Evolutionary conservation across 64 coral and sea anemone genomes (phyloP).

Genomic region (Exaiptasia diaphana): DNA sequence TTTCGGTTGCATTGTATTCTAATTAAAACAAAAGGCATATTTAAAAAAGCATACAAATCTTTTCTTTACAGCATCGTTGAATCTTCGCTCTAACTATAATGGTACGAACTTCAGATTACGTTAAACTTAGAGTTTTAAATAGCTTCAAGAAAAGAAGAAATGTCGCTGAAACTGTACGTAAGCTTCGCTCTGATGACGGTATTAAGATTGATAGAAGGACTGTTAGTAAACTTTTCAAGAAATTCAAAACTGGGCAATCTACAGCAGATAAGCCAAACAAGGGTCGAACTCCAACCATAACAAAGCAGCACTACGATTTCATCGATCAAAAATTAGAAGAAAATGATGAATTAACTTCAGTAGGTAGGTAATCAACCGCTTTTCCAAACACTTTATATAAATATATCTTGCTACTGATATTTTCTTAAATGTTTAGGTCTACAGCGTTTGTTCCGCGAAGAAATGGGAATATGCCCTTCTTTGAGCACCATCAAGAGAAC

Average conservation of each 20-base stretch:
- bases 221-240: conserved; percentile 4
- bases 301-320: neutral
- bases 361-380: conserved; percentile 8
- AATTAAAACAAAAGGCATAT: too few species aligned
- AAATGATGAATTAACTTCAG: conserved; percentile 13
- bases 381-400: neutral
- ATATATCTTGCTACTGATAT: neutral
- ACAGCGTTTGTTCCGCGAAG: neutral
- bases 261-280: neutral
- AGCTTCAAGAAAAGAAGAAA: neutral
- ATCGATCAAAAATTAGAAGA: conserved; percentile 1
- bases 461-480: neutral
- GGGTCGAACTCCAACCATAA: neutral
- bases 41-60: too few species aligned
- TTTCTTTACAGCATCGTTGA: too few species aligned
- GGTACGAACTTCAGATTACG: conserved; percentile 8
- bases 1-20: too few species aligned
- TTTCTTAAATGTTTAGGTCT: neutral
- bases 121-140: neutral
- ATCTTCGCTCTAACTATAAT: too few species aligned
- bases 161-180: neutral
- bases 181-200: neutral
- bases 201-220: neutral
- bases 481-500: neutral
- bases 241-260: neutral